Evolutionary conservation across 1,140 invertebrate genomes (phyloP).

Genomic region (Lordiphosa collinella): DNA sequence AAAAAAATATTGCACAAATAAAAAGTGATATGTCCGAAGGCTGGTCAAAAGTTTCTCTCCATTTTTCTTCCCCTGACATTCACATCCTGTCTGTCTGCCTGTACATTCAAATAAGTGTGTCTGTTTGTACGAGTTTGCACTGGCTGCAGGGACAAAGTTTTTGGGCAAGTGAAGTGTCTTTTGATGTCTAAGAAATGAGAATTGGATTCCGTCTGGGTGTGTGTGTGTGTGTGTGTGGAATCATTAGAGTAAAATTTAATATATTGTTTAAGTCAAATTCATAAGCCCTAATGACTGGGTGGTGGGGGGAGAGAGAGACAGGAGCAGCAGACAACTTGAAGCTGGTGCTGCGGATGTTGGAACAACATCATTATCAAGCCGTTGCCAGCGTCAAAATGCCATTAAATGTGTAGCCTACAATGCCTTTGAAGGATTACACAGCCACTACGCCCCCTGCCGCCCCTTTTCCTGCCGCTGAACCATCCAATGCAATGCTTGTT

Average conservation of each 20-base stretch:
- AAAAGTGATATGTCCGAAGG: slow-evolving; percentile 28
- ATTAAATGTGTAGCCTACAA: slow-evolving; percentile 71
- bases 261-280: slow-evolving; percentile 41
- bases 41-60: slow-evolving; percentile 38
- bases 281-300: slow-evolving; percentile 35
- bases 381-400: slow-evolving; percentile 72
- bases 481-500: slow-evolving; percentile 18
- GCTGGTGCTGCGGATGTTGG: slow-evolving; percentile 53
- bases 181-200: slow-evolving; percentile 29
- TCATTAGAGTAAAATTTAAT: slow-evolving; percentile 6
- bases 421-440: slow-evolving; percentile 70
- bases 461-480: neutral
- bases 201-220: neutral
- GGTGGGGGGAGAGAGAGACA: neutral
- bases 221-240: neutral
- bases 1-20: slow-evolving; percentile 21
- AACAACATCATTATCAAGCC: slow-evolving; percentile 68
- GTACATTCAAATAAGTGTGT: slow-evolving; percentile 22
- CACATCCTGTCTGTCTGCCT: slow-evolving; percentile 22
- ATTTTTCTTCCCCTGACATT: slow-evolving; percentile 47
- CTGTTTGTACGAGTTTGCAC: too few relatives aligned
- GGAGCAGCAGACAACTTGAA: slow-evolving; percentile 36
- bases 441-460: slow-evolving; percentile 7
- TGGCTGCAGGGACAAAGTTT: slow-evolving; percentile 6
- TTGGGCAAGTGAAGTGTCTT: slow-evolving; percentile 28